Base-by-base conservation (phyloP, 2,113 vertebrate genomes). In the Brachirus orientalis region DNA sequence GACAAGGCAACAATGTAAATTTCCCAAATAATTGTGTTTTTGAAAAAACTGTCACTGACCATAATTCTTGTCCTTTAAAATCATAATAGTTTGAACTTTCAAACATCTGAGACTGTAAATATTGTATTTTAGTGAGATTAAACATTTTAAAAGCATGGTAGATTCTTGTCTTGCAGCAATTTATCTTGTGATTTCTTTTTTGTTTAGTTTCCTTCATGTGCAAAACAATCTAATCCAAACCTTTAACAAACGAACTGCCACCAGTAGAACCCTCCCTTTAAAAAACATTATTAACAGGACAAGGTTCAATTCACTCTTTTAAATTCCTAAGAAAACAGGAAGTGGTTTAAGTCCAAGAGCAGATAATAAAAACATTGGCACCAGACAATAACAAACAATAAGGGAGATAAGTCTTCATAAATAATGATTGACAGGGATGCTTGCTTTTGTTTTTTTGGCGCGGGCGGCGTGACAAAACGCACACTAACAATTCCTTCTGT, bases 151-250 rank as follows among this genome's bases (percentile, higher is more conserved):
- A 80, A 12, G 47, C 78, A 88, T 88, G 89, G 76, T 37, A 0
- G 8, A 64, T 78, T 43, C n/a, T 72, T 69, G 58, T 76, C 35
- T 74, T 41, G 13, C 38, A 81, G 64, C 7, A 3, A 72, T 19
- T 69, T 72, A 58, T 79, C 48, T 50, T 69, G 45, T 65, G 64
- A 55, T n/a, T n/a, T n/a, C n/a, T n/a, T n/a, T n/a, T n/a, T n/a
- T 66, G 72, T 75, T 78, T 85, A 80, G 60, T 70, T 63, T 79
- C 63, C 54, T 71, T 86, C 46, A 68, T 88, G 84, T 87, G 86
- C 88, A 87, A 90, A 90, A 91, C 3, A 91, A 89, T 79, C 80
- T 91, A 92, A 91, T 84, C 75, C 75, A 81, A 75, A 63, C 65
- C 79, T 87, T 88, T 85, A 87, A 86, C 85, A 86, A 28, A 28